Evolutionary conservation across 2,888 invertebrate genomes (phyloP), one percentile per base, ranked within the genome.

Genomic region (Himalopsyche japonica): DNA sequence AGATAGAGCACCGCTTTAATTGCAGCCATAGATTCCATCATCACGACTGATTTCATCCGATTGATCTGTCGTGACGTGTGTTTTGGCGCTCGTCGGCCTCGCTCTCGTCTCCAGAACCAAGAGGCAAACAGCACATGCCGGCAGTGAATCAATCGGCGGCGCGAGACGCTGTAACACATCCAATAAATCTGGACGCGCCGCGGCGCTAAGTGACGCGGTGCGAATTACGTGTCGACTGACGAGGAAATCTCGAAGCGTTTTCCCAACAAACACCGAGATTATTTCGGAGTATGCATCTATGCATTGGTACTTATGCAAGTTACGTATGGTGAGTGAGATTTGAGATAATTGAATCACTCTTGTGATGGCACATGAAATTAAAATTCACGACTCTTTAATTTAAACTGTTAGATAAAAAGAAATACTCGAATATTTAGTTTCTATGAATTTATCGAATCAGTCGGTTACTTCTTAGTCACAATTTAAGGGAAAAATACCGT

Each of bases 101-200:
- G 47, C 43, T 27, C 43, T 48, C 47, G 76, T 32, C 57, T 76
- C 64, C 78, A 78, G 78, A 81, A 43, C 80, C 77, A 30, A 24
- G 32, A 34, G 34, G 34, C 43, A 34, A 37, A 43, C 79, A 82
- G 82, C 86, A 86, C 81, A 85, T 86, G 86, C 83, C 83, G 83
- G 57, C 86, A 79, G 82, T 86, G 85, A 86, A 86, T 86, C 86
- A 86, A 86, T 86, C 84, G 84, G 18, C 47, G 70, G 27, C 30
- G 27, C 70, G 70, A 70, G 27, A 70, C 70, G 70, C 27, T 15
- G 70, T 70, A 87, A 86, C 86, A 87, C 86, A 85, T 82, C 81
- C 86, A 81, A 84, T 88, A 87, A 87, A 87, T 87, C 87, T 85
- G 87, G 87, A 70, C 87, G 86, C 86, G 87, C 87, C 85, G 87